Percentiles rank a stretch among this genome's conserved stretches.
These are phyloP conservation scores for Alitta virens DNA, from an alignment of 2,888 invertebrate species.

Conservation along the genomic window DNA sequence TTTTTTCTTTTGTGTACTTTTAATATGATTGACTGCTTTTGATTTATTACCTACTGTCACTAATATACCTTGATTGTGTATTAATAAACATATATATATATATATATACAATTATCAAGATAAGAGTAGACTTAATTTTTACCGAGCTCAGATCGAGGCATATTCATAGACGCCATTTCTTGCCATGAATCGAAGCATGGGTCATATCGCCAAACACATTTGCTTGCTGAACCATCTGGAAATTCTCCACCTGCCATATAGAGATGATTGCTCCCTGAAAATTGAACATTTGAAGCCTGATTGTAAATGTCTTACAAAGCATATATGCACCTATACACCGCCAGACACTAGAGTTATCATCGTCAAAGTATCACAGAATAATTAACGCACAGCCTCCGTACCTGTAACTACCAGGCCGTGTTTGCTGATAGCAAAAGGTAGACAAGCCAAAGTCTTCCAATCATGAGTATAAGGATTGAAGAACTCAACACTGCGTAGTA, in stretches of 20 bases:
- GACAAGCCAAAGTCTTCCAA: slow-evolving; percentile 59
- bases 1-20: too few species aligned
- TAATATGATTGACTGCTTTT: too few species aligned
- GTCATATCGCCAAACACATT: slow-evolving; percentile 59
- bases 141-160: slow-evolving; percentile 60
- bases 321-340: too few species aligned
- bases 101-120: too few species aligned
- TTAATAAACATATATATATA: too few species aligned
- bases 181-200: slow-evolving; percentile 59
- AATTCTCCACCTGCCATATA: slow-evolving; percentile 61
- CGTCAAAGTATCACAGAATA: too few species aligned
- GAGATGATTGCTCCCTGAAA: slow-evolving; percentile 53
- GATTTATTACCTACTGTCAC: too few species aligned
- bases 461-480: slow-evolving; percentile 56
- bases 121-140: too few species aligned
- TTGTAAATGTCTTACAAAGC: not conserved
- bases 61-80: too few species aligned
- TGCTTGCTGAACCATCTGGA: slow-evolving; percentile 60
- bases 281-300: not conserved
- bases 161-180: slow-evolving; percentile 60
- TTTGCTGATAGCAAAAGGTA: slow-evolving; percentile 61
- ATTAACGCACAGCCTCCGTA: slow-evolving; percentile 20
- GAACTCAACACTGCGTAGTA: slow-evolving; percentile 60
- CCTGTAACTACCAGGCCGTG: slow-evolving; percentile 61
- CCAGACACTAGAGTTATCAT: too few species aligned